Evolutionary conservation across 1,140 invertebrate genomes (phyloP).

Genomic region (Drosophila ohnishii): DNA sequence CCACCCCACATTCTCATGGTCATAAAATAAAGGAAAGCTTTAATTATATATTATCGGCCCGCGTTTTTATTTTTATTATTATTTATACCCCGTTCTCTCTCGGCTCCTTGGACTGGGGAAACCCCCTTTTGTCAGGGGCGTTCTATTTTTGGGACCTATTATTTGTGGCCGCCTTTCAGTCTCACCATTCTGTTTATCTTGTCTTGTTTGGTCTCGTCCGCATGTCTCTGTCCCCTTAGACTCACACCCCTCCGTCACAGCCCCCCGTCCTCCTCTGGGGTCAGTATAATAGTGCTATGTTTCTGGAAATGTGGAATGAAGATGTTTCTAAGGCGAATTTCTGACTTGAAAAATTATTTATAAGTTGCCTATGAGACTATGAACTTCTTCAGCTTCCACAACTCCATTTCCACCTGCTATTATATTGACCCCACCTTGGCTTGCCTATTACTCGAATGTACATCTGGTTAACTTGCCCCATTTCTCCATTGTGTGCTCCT

Average conservation of each 20-base stretch:
- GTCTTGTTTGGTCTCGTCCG: conserved; percentile 34
- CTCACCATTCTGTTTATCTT: conserved; percentile 36
- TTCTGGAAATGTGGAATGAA: conserved; percentile 6
- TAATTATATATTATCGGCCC: conserved; percentile 58
- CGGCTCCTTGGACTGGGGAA: conserved; percentile 13
- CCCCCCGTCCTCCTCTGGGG: conserved; percentile 1
- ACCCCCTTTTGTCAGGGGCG: conserved; percentile 2
- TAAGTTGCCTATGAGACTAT: not conserved
- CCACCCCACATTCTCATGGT: conserved; percentile 19
- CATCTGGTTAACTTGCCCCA: not conserved
- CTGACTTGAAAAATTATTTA: not conserved
- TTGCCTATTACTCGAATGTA: too few species aligned
- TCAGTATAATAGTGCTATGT: conserved; percentile 13
- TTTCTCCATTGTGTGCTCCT: conserved; percentile 6
- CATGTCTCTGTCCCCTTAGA: conserved; percentile 32
- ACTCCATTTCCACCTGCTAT: not conserved
- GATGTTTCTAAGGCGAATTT: not conserved
- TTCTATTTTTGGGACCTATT: conserved; percentile 37
- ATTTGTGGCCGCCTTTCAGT: conserved; percentile 35
- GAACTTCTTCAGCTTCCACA: not conserved
- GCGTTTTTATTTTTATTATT: conserved; percentile 54
- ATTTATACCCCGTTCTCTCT: conserved; percentile 35
- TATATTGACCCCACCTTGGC: not conserved
- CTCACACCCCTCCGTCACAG: conserved; percentile 9
- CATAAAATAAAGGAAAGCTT: conserved; percentile 55